Conservation (phyloP, 2,888 invertebrate species). For the Fabriciana adippe region DNA sequence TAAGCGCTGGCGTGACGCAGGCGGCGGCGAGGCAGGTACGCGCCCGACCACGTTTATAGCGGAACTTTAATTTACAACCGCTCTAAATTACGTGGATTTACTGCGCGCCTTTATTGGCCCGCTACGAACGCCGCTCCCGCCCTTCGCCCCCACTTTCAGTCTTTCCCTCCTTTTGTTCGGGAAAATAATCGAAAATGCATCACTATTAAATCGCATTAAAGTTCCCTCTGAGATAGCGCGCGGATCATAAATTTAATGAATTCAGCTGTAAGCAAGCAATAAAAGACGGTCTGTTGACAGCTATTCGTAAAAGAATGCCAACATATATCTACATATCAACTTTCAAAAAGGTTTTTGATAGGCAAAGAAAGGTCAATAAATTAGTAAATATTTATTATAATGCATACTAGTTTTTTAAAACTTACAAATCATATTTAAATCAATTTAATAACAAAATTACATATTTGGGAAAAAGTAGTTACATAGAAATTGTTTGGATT, state of each 20-base stretch:
- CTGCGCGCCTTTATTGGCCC: constrained; percentile 80
- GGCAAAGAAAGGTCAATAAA: too few species aligned
- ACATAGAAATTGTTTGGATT: too few species aligned
- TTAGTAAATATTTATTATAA: neutral
- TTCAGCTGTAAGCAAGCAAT: constrained; percentile 28
- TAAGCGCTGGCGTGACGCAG: constrained; percentile 51
- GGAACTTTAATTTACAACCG: constrained; percentile 79
- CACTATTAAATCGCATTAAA: constrained; percentile 40
- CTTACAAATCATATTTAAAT: too few species aligned
- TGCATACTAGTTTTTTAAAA: neutral
- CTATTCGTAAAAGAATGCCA: constrained; percentile 14
- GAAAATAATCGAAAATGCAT: constrained; percentile 43
- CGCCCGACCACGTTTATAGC: constrained; percentile 73
- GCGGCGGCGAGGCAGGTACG: constrained; percentile 65
- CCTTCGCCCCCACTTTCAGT: constrained; percentile 56
- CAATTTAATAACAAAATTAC: too few species aligned
- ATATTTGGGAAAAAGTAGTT: too few species aligned
- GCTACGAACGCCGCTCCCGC: constrained; percentile 61
- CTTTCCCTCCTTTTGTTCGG: constrained; percentile 55
- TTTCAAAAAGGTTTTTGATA: neutral
- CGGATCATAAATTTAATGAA: constrained; percentile 33
- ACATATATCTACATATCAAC: neutral
- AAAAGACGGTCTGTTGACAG: constrained; percentile 24
- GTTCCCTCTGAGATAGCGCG: constrained; percentile 30
- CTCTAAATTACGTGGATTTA: constrained; percentile 82